Percentiles rank a stretch among this genome's conserved stretches.
Conservation (phyloP, 1,140 invertebrate species). For the Uloborus diversus region DNA sequence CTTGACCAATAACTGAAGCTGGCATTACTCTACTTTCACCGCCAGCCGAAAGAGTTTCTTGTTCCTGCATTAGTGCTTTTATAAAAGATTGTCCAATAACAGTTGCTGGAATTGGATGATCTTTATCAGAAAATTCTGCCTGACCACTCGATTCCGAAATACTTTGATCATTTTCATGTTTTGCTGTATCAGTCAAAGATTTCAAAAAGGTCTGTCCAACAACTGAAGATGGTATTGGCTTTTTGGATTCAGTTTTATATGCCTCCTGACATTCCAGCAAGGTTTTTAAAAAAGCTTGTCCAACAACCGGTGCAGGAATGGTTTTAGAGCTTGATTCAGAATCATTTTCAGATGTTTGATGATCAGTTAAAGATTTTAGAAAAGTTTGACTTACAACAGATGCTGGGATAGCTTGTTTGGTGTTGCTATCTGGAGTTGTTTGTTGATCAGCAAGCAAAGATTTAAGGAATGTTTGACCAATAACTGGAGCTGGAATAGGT, state of each 20-base stretch:
- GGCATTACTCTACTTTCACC: background rate
- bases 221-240: constrained; percentile 27
- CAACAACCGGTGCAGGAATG: constrained; percentile 2
- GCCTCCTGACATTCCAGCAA: background rate
- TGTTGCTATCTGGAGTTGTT: background rate
- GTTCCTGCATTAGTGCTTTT: background rate
- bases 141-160: background rate
- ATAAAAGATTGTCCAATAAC: constrained; percentile 31
- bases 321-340: background rate
- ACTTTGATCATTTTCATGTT: background rate
- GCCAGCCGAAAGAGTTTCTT: background rate
- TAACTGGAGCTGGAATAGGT: background rate
- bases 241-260: background rate
- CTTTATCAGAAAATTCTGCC: background rate
- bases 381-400: background rate
- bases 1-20: constrained; percentile 28
- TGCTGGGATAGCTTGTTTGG: background rate
- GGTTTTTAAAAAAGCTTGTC: constrained; percentile 44
- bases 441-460: background rate
- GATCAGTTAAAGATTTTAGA: background rate
- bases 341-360: background rate
- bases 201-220: constrained; percentile 46
- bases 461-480: background rate
- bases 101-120: constrained; percentile 1
- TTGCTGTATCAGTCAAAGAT: constrained; percentile 5